Base-by-base conservation (phyloP, 2,797 vertebrate species). In the Chaetodon trifasciatus region DNA sequence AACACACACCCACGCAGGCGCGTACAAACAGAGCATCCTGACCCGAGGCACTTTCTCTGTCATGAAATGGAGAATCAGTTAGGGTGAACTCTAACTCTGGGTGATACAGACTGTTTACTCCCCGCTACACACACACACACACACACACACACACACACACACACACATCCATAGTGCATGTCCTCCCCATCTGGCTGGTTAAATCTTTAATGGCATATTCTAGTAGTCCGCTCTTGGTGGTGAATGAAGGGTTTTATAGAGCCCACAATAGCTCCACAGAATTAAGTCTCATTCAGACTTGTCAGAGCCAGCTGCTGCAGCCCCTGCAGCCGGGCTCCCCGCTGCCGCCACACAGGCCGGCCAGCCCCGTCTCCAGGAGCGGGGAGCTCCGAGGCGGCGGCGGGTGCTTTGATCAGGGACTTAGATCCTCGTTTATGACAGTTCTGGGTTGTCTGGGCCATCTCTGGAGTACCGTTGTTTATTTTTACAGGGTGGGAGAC, bases 361-460 rank as follows among this genome's bases (percentile, higher is more conserved):
- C 23, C 47, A 19, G 70, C 76, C 79, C 40, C 7, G 10, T 81
- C 84, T 86, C 58, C 53, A 46, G 70, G 61, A 56, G 70, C 7
- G 49, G 74, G 74, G 73, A 86, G 81, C 88, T 82, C 71, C 28
- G 8, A 72, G 76, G 10, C 8, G 19, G 60, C 12, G 24, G 49
- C n/a, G 21, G 70, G 17, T 56, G 32, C 75, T 90, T 85, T 90
- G 87, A 92, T 92, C 83, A 70, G 85, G 56, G 79, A 57, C 74
- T 83, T 21, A 71, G 71, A 85, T 84, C 76, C 65, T 64, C 19
- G 0, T 71, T 85, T 64, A 24, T 92, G 90, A 92, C 90, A 93
- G 78, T 89, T 93, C 88, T 90, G 82, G 88, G 88, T 90, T 91
- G 86, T 88, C 78, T 86, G 74, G 78, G 76, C 32, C 68, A 32